Base-by-base conservation (phyloP, 2,888 invertebrate genomes). In the Bembecia ichneumoniformis region DNA sequence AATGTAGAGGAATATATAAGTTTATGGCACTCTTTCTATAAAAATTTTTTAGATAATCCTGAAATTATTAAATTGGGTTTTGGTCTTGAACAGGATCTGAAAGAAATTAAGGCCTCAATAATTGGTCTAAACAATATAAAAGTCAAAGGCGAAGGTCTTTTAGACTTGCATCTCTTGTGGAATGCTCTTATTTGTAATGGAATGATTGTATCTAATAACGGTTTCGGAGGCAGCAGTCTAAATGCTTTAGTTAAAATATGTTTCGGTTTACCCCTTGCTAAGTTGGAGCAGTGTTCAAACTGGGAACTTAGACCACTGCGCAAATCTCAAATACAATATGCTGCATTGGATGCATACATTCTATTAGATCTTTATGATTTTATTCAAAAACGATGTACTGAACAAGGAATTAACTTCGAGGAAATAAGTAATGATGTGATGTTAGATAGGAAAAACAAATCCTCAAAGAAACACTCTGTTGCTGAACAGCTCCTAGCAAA, bases 221-320 rank as follows among this genome's bases (percentile, higher is more conserved):
- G 77, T 61, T 83, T 82, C 55, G 79, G 79, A 14, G 92, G 91
- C 3, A 91, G 90, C 54, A 92, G 94, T 55, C 87, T 96, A 17
- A 92, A 92, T 63, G 91, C 91, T 55, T 78, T 96, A 51, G 93
- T 95, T 0, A 90, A 93, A 65, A 81, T 91, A 43, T 94, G 94
- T 68, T 89, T 95, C 66, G 95, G 95, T 4, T 82, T 89, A 49
- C 91, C 92, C 45, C 77, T 97, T 43, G 91, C 95, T 75, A 97
- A 97, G 77, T 91, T 91, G n/a, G 95, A 96, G 78, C 96, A 96
- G 68, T 94, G 95, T 78, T 96, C 96, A 0, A 95, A 96, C 75
- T 97, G 96, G 96, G 94, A 95, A 65, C 90, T 92, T 59, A 88
- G 96, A 58, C 96, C 96, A 9, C 70, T 97, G 48, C 82, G 96